Evolutionary conservation across 2,888 invertebrate genomes (phyloP).

Genomic region (Polymixis flavicincta): DNA sequence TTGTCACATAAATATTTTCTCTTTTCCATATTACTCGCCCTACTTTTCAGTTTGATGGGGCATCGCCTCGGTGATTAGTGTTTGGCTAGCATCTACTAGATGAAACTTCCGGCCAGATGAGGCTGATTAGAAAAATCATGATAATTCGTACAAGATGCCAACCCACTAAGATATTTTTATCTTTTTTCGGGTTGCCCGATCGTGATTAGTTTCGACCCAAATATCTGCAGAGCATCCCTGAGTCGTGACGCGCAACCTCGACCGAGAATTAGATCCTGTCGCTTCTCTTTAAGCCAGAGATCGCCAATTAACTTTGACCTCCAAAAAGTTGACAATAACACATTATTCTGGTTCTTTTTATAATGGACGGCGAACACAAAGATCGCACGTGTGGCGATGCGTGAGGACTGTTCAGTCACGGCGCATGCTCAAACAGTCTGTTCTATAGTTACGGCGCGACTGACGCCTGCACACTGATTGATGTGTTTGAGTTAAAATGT

Average conservation of each 20-base stretch:
- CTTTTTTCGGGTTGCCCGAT: constrained; percentile 48
- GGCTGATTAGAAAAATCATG: not conserved
- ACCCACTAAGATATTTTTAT: constrained; percentile 1
- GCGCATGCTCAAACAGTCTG: constrained; percentile 71
- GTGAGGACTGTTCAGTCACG: constrained; percentile 80
- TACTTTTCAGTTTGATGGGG: not conserved
- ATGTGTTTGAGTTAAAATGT: constrained; percentile 70
- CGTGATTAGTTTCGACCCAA: constrained; percentile 67
- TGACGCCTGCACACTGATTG: constrained; percentile 76
- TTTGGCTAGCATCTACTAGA: not conserved
- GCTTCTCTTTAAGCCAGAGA: constrained; percentile 66
- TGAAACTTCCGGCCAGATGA: not conserved
- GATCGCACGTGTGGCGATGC: constrained; percentile 77
- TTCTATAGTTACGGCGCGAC: constrained; percentile 67
- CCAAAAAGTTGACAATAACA: constrained; percentile 50
- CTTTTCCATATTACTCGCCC: not conserved
- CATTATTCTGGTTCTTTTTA: constrained; percentile 51
- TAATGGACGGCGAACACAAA: constrained; percentile 65
- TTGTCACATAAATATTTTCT: not conserved
- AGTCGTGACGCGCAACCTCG: constrained; percentile 80
- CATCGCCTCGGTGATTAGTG: not conserved
- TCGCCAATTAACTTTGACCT: constrained; percentile 62
- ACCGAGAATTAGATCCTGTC: constrained; percentile 80
- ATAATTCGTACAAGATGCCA: constrained; percentile 2
- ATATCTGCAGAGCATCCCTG: constrained; percentile 60